These are phyloP conservation scores for Porites lobata DNA, from an alignment of 92 coral and sea anemone genomes.

Conservation along the genomic window DNA sequence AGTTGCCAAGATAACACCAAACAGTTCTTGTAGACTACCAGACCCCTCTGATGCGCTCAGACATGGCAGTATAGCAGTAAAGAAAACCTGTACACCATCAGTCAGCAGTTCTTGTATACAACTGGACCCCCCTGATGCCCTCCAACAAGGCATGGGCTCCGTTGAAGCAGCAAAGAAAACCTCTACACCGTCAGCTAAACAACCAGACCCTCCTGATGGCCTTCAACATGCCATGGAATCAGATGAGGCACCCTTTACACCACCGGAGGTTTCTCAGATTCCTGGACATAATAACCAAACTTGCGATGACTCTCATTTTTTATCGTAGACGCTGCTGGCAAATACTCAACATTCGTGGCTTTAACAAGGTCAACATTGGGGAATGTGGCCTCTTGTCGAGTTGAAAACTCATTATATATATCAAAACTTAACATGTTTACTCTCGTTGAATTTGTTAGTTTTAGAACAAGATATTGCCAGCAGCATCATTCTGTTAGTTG, in stretches of 20 bases:
- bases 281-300: conserved; percentile 6
- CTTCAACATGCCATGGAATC: conserved; percentile 22
- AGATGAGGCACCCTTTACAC: conserved; percentile 22
- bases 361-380: conserved; percentile 19
- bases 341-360: conserved; percentile 2
- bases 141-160: too few relatives aligned
- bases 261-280: conserved; percentile 22
- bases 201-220: conserved; percentile 7
- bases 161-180: too few relatives aligned
- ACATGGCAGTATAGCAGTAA: conserved; percentile 1
- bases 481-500: conserved; percentile 43
- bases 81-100: conserved; percentile 16
- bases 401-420: conserved; percentile 26
- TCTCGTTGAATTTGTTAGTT: conserved; percentile 26
- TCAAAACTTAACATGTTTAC: conserved; percentile 28
- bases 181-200: background rate
- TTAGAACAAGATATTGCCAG: conserved; percentile 28
- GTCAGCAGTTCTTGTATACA: background rate
- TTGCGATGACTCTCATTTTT: background rate
- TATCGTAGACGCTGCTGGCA: too few relatives aligned
- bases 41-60: conserved; percentile 10
- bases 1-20: conserved; percentile 12
- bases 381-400: conserved; percentile 35
- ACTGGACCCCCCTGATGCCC: too few relatives aligned
- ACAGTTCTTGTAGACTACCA: conserved; percentile 7